Percentiles rank a stretch among this genome's conserved stretches.
These are phyloP conservation scores for Stegana nigrithorax DNA, from an alignment of 2,888 invertebrate species.

Conservation along the genomic window DNA sequence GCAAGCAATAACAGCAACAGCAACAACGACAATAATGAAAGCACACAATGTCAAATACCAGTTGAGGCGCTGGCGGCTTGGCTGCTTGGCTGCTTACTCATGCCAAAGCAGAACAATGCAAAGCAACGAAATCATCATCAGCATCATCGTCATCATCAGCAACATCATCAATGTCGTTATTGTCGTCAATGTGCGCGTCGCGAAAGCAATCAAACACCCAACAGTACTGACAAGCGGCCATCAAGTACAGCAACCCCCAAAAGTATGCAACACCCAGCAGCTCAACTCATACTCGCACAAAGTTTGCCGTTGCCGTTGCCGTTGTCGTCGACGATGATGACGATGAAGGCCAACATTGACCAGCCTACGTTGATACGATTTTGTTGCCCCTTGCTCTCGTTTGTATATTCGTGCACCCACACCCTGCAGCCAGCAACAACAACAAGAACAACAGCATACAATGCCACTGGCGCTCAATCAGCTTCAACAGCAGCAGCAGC, in stretches of 20 bases:
- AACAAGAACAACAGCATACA: too few species aligned
- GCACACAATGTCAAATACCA: constrained; percentile 20
- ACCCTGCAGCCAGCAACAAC: too few species aligned
- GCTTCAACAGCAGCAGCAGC: too few species aligned
- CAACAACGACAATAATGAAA: constrained; percentile 17
- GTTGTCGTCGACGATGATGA: too few species aligned
- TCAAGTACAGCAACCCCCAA: not conserved
- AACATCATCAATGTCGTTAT: constrained; percentile 53
- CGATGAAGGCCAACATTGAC: too few species aligned
- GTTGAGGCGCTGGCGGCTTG: not conserved
- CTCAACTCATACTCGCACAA: too few species aligned
- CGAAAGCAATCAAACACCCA: constrained; percentile 13
- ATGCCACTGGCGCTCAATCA: too few species aligned
- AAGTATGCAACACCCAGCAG: constrained; percentile 40
- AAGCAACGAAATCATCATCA: constrained; percentile 6
- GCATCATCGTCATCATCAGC: constrained; percentile 4
- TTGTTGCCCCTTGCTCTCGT: too few species aligned
- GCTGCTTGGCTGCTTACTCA: not conserved
- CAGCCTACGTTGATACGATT: too few species aligned
- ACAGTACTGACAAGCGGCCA: constrained; percentile 6
- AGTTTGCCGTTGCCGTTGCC: too few species aligned
- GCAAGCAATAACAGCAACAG: constrained; percentile 21
- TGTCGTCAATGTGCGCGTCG: too few species aligned
- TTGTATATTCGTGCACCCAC: too few species aligned
- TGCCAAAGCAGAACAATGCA: not conserved